Percentiles rank a stretch among this genome's conserved stretches.
These are phyloP conservation scores for Micromussa lordhowensis DNA, from an alignment of 92 coral and sea anemone genomes.

Conservation along the genomic window DNA sequence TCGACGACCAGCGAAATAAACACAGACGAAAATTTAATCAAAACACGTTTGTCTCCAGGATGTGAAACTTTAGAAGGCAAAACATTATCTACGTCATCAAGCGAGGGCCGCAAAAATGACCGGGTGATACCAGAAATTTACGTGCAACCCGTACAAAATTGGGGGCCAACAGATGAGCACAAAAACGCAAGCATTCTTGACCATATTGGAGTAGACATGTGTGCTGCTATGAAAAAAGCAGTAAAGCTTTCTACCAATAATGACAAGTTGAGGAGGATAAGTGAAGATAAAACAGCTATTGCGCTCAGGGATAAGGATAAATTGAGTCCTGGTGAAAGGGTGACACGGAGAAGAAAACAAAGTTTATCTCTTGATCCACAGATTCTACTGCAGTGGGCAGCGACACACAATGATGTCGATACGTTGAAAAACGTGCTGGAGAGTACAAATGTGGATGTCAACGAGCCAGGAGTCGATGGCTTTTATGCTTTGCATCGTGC, in stretches of 20 bases:
- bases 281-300: slow-evolving; percentile 16
- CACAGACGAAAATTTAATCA: slow-evolving; percentile 8
- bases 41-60: neutral
- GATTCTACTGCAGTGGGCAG: slow-evolving; percentile 91
- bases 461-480: slow-evolving; percentile 83
- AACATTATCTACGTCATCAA: neutral
- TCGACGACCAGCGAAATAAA: neutral
- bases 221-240: neutral
- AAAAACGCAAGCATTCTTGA: neutral
- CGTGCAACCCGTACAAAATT: slow-evolving; percentile 11
- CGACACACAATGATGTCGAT: slow-evolving; percentile 83
- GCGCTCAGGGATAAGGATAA: slow-evolving; percentile 13
- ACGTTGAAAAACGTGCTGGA: slow-evolving; percentile 71
- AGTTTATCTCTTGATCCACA: slow-evolving; percentile 92
- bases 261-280: slow-evolving; percentile 5
- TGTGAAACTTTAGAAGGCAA: slow-evolving; percentile 32
- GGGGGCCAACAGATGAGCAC: slow-evolving; percentile 1
- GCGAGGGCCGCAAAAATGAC: neutral
- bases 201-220: slow-evolving; percentile 8
- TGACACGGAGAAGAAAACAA: slow-evolving; percentile 62
- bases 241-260: neutral
- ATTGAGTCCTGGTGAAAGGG: slow-evolving; percentile 18
- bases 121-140: neutral
- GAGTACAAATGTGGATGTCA: slow-evolving; percentile 65
- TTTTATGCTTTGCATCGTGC: slow-evolving; percentile 87